Conservation (phyloP, 2,888 invertebrate genomes). For the Trichogramma dendrolimi region DNA sequence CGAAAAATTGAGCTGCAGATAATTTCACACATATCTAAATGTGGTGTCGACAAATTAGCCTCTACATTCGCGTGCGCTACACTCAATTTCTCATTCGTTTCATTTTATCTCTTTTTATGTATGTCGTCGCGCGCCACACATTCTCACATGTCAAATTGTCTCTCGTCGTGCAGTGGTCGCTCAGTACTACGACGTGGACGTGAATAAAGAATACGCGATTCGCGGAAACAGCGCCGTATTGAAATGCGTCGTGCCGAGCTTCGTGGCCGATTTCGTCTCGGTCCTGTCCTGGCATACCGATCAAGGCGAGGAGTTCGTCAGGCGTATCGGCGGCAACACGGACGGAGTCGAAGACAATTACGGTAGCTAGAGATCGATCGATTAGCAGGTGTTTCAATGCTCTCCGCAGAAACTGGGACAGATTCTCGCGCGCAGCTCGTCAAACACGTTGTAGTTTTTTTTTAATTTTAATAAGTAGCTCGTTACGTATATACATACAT, state of each 20-base stretch:
- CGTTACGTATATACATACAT: too few species aligned
- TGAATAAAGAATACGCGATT: constrained; percentile 85
- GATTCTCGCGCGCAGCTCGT: not conserved
- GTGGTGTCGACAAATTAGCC: too few species aligned
- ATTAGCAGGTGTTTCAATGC: not conserved
- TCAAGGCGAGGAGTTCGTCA: constrained; percentile 68
- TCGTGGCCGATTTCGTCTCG: constrained; percentile 86
- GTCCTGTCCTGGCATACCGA: constrained; percentile 85
- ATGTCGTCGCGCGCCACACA: too few species aligned
- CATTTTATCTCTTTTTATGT: too few species aligned
- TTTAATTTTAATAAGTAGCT: too few species aligned
- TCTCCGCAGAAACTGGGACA: constrained; percentile 22
- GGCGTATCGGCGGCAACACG: constrained; percentile 46
- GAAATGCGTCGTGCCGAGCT: constrained; percentile 87
- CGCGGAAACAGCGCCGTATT: constrained; percentile 83
- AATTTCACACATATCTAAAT: too few species aligned
- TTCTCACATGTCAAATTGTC: not conserved
- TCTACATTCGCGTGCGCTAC: too few species aligned
- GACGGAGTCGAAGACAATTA: constrained; percentile 51
- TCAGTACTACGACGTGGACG: constrained; percentile 77
- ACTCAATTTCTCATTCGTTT: too few species aligned
- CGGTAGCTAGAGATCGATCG: constrained; percentile 52
- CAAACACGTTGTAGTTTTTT: too few species aligned
- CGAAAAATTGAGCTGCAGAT: too few species aligned
- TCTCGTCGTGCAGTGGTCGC: constrained; percentile 61